Conservation (phyloP, 2,888 invertebrate species). For the Dyspetes luteomarginatus region DNA sequence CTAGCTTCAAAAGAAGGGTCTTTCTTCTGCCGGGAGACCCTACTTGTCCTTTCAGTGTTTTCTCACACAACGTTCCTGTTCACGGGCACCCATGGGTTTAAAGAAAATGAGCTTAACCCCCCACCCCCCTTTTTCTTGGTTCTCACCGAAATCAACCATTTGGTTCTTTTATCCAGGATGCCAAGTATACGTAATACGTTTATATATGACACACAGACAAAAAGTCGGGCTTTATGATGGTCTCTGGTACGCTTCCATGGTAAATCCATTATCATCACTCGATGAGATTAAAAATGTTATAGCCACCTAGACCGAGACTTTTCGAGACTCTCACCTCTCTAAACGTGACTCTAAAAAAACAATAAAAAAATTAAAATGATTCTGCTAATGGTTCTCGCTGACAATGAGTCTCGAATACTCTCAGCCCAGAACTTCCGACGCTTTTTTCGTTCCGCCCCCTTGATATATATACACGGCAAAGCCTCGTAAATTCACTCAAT, state of each 20-base stretch:
- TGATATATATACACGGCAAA: slow-evolving; percentile 25
- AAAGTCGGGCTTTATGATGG: slow-evolving; percentile 19
- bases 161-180: slow-evolving; percentile 40
- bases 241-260: slow-evolving; percentile 54
- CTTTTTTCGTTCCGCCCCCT: slow-evolving; percentile 10
- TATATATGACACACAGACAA: background rate
- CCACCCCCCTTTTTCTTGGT: background rate
- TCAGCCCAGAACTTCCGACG: slow-evolving; percentile 12
- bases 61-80: slow-evolving; percentile 2
- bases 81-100: slow-evolving; percentile 44
- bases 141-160: slow-evolving; percentile 14
- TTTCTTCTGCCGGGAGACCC: background rate
- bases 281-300: slow-evolving; percentile 69
- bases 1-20: slow-evolving; percentile 12
- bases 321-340: slow-evolving; percentile 17
- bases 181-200: background rate
- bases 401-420: slow-evolving; percentile 7
- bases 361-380: slow-evolving; percentile 4
- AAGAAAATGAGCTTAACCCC: slow-evolving; percentile 60
- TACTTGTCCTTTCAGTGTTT: slow-evolving; percentile 11
- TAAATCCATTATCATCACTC: slow-evolving; percentile 61
- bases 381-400: background rate
- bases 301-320: slow-evolving; percentile 58
- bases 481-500: slow-evolving; percentile 46
- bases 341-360: slow-evolving; percentile 16